Evolutionary conservation across 2,888 invertebrate species (phyloP).

Genomic region (Erannis defoliaria): DNA sequence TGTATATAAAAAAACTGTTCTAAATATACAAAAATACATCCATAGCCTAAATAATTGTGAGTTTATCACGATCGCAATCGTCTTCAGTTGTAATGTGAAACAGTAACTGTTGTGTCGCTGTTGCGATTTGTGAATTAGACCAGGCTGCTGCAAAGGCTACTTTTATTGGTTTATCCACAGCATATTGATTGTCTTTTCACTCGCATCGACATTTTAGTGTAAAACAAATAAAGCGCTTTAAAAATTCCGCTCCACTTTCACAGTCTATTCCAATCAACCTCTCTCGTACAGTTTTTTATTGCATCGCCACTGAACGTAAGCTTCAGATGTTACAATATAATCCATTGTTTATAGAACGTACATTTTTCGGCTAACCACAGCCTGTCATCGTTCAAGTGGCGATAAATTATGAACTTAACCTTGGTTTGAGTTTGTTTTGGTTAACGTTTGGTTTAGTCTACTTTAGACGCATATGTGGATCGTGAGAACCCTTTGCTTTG

Average conservation of each 20-base stretch:
- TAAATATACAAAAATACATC: too few relatives aligned
- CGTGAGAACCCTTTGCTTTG: conserved; percentile 73
- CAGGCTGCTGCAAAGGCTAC: conserved; percentile 39
- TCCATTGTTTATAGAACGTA: conserved; percentile 74
- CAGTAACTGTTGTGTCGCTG: neutral
- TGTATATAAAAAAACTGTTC: too few relatives aligned
- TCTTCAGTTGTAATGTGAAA: neutral
- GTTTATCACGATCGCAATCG: neutral
- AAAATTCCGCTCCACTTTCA: conserved; percentile 55
- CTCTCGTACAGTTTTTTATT: conserved; percentile 44
- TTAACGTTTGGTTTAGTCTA: conserved; percentile 58
- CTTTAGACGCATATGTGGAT: conserved; percentile 68
- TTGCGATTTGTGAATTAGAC: conserved; percentile 2
- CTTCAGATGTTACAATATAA: conserved; percentile 20
- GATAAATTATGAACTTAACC: conserved; percentile 84
- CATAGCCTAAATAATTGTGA: too few relatives aligned
- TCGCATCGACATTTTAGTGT: conserved; percentile 35
- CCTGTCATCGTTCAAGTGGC: conserved; percentile 78
- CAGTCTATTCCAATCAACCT: conserved; percentile 55
- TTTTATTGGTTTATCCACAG: conserved; percentile 45
- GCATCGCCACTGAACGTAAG: conserved; percentile 27
- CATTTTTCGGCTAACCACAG: conserved; percentile 65
- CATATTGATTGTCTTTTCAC: conserved; percentile 44
- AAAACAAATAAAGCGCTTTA: conserved; percentile 46
- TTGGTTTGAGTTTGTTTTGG: conserved; percentile 79